A percentile compares a stretch with the other conserved stretches of the same genome.
Evolutionary conservation across 2,888 invertebrate genomes (phyloP).

Genomic region (Podabrus alpinus): DNA sequence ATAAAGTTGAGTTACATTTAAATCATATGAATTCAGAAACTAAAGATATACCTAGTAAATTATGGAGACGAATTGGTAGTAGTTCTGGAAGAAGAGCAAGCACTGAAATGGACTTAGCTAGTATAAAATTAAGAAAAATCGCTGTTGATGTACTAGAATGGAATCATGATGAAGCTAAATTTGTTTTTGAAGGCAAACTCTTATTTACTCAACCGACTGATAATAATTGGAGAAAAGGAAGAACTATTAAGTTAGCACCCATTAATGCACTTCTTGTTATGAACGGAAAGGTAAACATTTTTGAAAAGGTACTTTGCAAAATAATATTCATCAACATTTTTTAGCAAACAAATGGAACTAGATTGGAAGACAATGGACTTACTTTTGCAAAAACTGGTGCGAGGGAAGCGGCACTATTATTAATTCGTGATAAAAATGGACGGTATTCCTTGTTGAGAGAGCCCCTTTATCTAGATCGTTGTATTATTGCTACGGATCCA

Average conservation of each 20-base stretch:
- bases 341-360: slow-evolving; percentile 11
- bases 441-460: slow-evolving; percentile 85
- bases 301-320: neutral
- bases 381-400: slow-evolving; percentile 61
- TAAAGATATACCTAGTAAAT: slow-evolving; percentile 86
- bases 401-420: slow-evolving; percentile 83
- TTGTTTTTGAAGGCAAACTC: slow-evolving; percentile 87
- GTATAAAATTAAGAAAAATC: slow-evolving; percentile 88
- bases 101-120: slow-evolving; percentile 85
- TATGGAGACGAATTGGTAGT: slow-evolving; percentile 87
- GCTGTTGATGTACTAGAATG: slow-evolving; percentile 92
- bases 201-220: slow-evolving; percentile 88
- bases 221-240: slow-evolving; percentile 87
- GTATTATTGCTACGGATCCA: slow-evolving; percentile 88
- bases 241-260: slow-evolving; percentile 85
- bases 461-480: slow-evolving; percentile 87
- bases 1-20: slow-evolving; percentile 89
- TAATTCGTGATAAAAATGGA: slow-evolving; percentile 89
- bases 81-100: slow-evolving; percentile 74
- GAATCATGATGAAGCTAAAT: slow-evolving; percentile 91
- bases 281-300: slow-evolving; percentile 78
- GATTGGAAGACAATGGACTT: slow-evolving; percentile 35
- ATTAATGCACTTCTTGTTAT: slow-evolving; percentile 90
- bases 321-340: neutral
- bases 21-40: slow-evolving; percentile 94